phyloP scores from a whole-genome alignment of 30 jellyfish, hydroid and myxozoan species.

The Hydractinia symbiolongicarpus region DNA sequence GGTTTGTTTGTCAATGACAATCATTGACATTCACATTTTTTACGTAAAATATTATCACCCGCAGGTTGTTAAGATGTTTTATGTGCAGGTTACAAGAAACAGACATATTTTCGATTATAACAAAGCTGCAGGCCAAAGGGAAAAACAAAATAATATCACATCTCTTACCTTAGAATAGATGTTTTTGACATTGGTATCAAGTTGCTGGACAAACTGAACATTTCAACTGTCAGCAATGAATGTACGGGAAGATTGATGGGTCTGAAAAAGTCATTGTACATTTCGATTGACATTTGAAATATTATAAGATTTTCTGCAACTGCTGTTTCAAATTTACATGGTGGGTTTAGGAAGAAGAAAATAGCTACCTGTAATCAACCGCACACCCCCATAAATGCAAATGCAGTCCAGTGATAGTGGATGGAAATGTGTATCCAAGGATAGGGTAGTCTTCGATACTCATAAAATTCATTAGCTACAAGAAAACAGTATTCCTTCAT shows the following conservation, averaged over 20 bases:
- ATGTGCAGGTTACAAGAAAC: no score
- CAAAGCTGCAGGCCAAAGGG: no score
- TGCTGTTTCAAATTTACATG: background rate
- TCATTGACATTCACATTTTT: no score
- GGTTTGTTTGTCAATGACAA: no score
- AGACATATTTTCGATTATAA: no score
- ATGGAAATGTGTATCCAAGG: slow-evolving; percentile 67
- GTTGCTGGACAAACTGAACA: slow-evolving; percentile 84
- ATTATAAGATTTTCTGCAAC: background rate
- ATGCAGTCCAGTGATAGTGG: slow-evolving; percentile 66
- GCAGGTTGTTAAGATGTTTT: no score
- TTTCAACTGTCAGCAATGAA: slow-evolving; percentile 54
- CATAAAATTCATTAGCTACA: slow-evolving; percentile 77
- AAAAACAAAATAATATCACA: no score
- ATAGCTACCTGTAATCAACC: slow-evolving; percentile 72
- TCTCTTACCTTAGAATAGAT: slow-evolving; percentile 75
- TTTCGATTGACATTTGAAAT: background rate
- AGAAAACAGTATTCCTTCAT: background rate
- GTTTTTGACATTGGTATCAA: slow-evolving; percentile 74
- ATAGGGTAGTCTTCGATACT: slow-evolving; percentile 58
- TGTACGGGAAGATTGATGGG: slow-evolving; percentile 63
- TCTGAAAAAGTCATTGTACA: slow-evolving; percentile 32
- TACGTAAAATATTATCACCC: no score
- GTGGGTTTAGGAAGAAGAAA: no score
- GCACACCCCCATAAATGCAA: slow-evolving; percentile 80